Evolutionary conservation across 2,888 invertebrate genomes (phyloP).

Genomic region (Nipponacmea schrenckii): DNA sequence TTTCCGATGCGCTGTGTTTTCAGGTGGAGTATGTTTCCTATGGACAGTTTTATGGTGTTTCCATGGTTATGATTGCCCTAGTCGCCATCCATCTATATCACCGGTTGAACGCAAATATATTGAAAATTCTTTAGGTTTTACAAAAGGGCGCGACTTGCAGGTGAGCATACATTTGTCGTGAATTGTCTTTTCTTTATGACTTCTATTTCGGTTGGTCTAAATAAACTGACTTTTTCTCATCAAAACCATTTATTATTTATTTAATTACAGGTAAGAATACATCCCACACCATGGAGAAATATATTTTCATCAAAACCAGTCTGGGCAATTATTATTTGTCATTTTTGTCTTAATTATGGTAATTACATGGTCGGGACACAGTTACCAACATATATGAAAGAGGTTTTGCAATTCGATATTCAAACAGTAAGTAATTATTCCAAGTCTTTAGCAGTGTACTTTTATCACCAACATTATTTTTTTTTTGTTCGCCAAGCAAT

Average conservation of each 20-base stretch:
- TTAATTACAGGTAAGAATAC: no score
- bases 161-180: no score
- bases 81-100: conserved; percentile 71
- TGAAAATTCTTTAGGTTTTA: background rate
- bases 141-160: no score
- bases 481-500: no score
- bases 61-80: conserved; percentile 70
- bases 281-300: conserved; percentile 65
- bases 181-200: no score
- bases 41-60: conserved; percentile 55
- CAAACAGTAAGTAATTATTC: conserved; percentile 45
- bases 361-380: conserved; percentile 60
- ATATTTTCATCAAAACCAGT: conserved; percentile 70
- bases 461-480: no score
- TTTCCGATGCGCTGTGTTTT: background rate
- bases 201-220: no score
- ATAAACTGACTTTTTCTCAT: no score
- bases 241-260: no score
- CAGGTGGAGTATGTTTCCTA: background rate
- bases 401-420: conserved; percentile 61
- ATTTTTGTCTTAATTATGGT: conserved; percentile 70
- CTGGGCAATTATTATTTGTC: conserved; percentile 70
- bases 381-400: conserved; percentile 61
- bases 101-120: background rate
- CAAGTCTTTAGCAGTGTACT: no score